Conservation (phyloP, 1,140 invertebrate species). For the Periplaneta americana region DNA sequence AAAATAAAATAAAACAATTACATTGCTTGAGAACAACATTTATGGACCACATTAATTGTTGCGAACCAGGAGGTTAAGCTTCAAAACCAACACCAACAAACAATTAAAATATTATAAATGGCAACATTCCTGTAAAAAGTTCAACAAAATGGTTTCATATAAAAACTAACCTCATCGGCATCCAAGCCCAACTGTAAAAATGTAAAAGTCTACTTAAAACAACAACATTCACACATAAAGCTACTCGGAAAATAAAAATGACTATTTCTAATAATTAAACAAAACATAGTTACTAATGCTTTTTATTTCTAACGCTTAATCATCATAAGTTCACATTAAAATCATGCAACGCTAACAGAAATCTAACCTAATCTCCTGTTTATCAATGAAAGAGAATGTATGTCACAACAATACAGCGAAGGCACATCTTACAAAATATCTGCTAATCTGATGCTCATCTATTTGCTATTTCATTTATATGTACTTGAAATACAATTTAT, state of each 20-base stretch:
- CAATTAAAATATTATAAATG: background rate
- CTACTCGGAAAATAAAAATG: background rate
- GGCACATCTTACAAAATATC: no score
- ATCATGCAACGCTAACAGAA: background rate
- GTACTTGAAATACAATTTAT: no score
- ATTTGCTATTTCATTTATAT: no score
- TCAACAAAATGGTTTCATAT: background rate
- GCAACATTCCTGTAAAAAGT: background rate
- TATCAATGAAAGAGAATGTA: background rate
- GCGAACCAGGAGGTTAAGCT: no score
- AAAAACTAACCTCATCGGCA: constrained; percentile 77
- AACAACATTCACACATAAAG: background rate
- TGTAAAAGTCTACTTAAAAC: no score
- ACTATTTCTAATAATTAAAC: background rate
- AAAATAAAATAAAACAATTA: background rate
- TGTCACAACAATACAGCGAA: background rate
- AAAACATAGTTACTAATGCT: constrained; percentile 1
- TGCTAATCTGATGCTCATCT: background rate
- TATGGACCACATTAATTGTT: background rate
- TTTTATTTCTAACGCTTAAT: background rate
- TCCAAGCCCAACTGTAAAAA: constrained; percentile 73
- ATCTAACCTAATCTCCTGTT: background rate
- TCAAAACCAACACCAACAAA: background rate
- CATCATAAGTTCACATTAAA: background rate
- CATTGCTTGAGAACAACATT: background rate